Conservation (phyloP, 2,797 vertebrate genomes). For the Moxostoma hubbsi region DNA sequence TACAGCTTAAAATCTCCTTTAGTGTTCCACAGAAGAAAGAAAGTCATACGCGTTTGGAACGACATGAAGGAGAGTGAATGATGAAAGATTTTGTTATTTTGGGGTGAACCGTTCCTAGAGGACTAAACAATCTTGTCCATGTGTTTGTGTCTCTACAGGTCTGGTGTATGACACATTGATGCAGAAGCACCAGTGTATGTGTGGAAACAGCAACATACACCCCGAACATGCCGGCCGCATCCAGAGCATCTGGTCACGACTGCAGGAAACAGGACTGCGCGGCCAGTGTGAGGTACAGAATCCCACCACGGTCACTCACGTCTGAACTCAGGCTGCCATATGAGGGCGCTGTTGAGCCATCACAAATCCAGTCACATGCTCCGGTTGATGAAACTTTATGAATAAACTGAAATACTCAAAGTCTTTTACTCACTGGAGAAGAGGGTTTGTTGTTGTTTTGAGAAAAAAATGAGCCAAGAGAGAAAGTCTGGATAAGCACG, state of each 20-base stretch:
- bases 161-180: slow-evolving; percentile 96
- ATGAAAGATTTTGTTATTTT: no score
- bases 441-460: not conserved
- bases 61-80: no score
- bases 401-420: not conserved
- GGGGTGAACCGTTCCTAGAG: no score
- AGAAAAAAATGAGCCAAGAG: no score
- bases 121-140: not conserved
- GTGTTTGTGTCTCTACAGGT: slow-evolving; percentile 72
- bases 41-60: no score
- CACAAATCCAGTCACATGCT: not conserved
- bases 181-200: slow-evolving; percentile 97
- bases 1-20: no score
- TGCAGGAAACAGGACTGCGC: slow-evolving; percentile 93
- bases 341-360: slow-evolving; percentile 55
- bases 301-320: not conserved
- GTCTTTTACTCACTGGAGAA: slow-evolving; percentile 1
- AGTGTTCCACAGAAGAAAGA: no score
- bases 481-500: no score
- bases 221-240: slow-evolving; percentile 94
- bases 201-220: slow-evolving; percentile 93
- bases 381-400: not conserved
- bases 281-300: slow-evolving; percentile 89
- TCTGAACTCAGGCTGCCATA: no score
- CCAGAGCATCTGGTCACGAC: slow-evolving; percentile 98